Evolutionary conservation across 35 echinoderm and acorn worm species (phyloP), one percentile per base, ranked within the genome.

Genomic region (Strongylocentrotus purpuratus): DNA sequence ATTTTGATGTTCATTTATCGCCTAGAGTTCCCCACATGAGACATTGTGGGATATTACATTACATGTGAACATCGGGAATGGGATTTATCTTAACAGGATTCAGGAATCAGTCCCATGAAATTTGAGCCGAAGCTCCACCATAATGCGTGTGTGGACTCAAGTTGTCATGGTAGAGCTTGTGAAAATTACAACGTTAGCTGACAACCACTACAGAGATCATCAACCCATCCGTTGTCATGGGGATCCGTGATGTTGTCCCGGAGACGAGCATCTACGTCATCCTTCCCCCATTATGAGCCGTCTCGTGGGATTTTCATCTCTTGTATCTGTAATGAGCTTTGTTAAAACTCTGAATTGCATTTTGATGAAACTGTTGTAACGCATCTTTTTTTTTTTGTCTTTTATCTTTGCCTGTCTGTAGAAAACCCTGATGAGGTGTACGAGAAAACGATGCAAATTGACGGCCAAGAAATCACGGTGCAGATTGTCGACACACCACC

Each of bases 401-500:
- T 86, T 31, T 87, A 31, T 89, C 52, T 88, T 50, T 47, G 14
- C 45, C 35, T 35, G 52, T 22, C 87, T 70, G 61, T 88, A 95
- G 95, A 95, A 61, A 95, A 95, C 90, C 95, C 86, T 31, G 95
- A 95, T 31, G 96, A 97, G 20, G 92, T 97, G 22, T 97, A 97
- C 95, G 96, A 97, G 52, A 97, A 95, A 47, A 97, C 95, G 46
- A 33, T 97, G 13, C n/a, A 86, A 59, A 95, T 97, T 41, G 96
- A 97, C 47, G 95, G 95, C 12, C 91, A 95, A 25, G 95, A 95
- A 93, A 86, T 91, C 7, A 88, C 92, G 33, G 25, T 97, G 50
- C 94, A 97, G 18, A 92, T 97, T 31, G 31, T 97, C 14, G 96
- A 97, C 85, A 97, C 96, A 31, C 96, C 96, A 47, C 33, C 96